Evolutionary conservation across 2,888 invertebrate species (phyloP).

Genomic region (Scaptomyza caliginosa): DNA sequence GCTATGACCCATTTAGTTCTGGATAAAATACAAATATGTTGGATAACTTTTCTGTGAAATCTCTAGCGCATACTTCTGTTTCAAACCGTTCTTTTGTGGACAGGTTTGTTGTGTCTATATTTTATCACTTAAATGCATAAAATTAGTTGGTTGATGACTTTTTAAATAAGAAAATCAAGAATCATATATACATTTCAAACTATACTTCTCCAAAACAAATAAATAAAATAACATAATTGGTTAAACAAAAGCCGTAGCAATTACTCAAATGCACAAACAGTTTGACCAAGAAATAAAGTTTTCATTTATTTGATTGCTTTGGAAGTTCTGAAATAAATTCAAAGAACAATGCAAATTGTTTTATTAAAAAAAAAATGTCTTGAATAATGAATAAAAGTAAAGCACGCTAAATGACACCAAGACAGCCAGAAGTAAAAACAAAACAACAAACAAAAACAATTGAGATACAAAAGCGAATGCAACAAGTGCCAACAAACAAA

Average conservation of each 20-base stretch:
- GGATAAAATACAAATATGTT: background rate
- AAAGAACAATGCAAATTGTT: slow-evolving; percentile 37
- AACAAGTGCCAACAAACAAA: slow-evolving; percentile 56
- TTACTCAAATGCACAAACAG: slow-evolving; percentile 18
- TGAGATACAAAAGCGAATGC: slow-evolving; percentile 37
- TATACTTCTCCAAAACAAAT: background rate
- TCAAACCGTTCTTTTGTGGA: background rate
- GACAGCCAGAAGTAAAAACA: slow-evolving; percentile 11
- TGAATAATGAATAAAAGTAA: slow-evolving; percentile 42
- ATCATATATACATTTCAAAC: background rate
- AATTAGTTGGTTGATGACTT: background rate
- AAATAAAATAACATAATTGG: background rate
- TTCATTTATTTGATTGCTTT: slow-evolving; percentile 40
- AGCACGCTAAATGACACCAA: slow-evolving; percentile 14
- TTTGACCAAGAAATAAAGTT: slow-evolving; percentile 13
- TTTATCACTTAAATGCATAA: too few relatives aligned
- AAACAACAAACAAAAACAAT: slow-evolving; percentile 12
- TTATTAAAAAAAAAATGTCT: slow-evolving; percentile 24
- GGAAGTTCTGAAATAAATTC: slow-evolving; percentile 2
- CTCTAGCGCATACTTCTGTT: background rate
- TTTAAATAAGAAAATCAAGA: background rate
- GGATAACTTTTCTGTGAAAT: background rate
- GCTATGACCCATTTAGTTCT: background rate
- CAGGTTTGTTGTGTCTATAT: background rate
- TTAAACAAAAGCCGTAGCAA: slow-evolving; percentile 5